Base-by-base conservation (phyloP, 2,113 vertebrate species). In the Colossoma macropomum region DNA sequence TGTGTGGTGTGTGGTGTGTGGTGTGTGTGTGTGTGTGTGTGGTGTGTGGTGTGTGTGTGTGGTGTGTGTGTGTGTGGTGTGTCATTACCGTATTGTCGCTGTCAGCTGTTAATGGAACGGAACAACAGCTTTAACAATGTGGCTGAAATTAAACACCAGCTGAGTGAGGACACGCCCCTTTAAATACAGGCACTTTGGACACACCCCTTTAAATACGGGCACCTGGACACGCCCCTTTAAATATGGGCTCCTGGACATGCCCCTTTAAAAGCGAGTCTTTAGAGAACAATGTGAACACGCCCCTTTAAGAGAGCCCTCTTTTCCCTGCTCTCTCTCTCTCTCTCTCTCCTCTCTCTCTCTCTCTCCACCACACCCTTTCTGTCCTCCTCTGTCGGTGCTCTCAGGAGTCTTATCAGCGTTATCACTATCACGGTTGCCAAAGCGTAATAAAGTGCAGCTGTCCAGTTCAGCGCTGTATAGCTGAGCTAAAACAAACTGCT, bases 101-200 rank as follows among this genome's bases (percentile, higher is more conserved):
- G 66, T 79, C 50, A 59, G 68, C 17, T 41, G 32, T 62, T 74
- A 80, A 48, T 59, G 54, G 54, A 60, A 25, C 25, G 54, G 54
- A 80, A 72, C 56, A 41, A 56, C 21, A 9, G 34, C 25, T 50
- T 50, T n/a, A 50, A 73, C 54, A 80, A 63, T 73, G n/a, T 63
- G 56, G 65, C 38, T 81, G 56, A 63, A 81, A 81, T 81, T 50
- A 60, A 45, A 62, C 59, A 48, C 19, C 79, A 72, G 28, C 62
- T 17, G 21, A 56, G 73, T 27, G 15, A 45, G 21, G 15, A 56
- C 69, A 62, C 25, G 13, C 69, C 79, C 69, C 27, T 45, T 68
- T 32, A 74, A 21, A 50, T 25, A 72, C 48, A 50, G 12, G 48
- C 32, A 19, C 52, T 11, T 52, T 9, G 28, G 28, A 32, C 63